Evolutionary conservation across 2,797 vertebrate genomes (phyloP).

Genomic region (Lates japonicus): DNA sequence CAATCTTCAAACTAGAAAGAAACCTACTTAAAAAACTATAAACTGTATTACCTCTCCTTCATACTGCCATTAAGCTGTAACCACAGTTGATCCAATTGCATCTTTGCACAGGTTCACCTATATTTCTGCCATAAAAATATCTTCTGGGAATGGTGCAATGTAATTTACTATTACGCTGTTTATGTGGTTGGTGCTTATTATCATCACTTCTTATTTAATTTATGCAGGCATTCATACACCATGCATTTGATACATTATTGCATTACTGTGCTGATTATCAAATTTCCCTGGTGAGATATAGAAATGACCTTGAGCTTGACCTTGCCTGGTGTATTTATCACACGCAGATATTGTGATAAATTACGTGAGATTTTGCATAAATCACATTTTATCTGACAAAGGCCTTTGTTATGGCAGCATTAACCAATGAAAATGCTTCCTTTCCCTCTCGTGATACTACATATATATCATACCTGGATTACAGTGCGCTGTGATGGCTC

Average conservation of each 20-base stretch:
- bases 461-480: conserved; percentile 26
- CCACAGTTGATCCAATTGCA: conserved; percentile 55
- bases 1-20: conserved; percentile 2
- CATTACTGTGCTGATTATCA: conserved; percentile 20
- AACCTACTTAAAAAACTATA: conserved; percentile 38
- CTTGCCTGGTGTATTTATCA: conserved; percentile 61
- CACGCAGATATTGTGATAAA: conserved; percentile 45
- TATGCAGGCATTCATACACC: neutral
- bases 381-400: conserved; percentile 45
- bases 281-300: conserved; percentile 21
- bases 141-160: conserved; percentile 15
- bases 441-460: conserved; percentile 16
- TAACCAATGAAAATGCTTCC: conserved; percentile 17
- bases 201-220: neutral
- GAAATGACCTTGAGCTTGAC: conserved; percentile 60
- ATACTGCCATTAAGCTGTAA: conserved; percentile 52
- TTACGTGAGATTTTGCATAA: conserved; percentile 42
- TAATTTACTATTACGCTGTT: conserved; percentile 10
- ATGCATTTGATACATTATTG: conserved; percentile 3
- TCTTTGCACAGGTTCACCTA: conserved; percentile 8
- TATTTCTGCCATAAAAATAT: conserved; percentile 34
- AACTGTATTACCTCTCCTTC: conserved; percentile 57
- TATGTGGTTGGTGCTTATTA: conserved; percentile 8
- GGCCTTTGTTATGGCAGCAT: conserved; percentile 2
- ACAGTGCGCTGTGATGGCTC: conserved; percentile 6